Conservation (phyloP, 2,888 invertebrate species). For the Rhogogaster chlorosoma region DNA sequence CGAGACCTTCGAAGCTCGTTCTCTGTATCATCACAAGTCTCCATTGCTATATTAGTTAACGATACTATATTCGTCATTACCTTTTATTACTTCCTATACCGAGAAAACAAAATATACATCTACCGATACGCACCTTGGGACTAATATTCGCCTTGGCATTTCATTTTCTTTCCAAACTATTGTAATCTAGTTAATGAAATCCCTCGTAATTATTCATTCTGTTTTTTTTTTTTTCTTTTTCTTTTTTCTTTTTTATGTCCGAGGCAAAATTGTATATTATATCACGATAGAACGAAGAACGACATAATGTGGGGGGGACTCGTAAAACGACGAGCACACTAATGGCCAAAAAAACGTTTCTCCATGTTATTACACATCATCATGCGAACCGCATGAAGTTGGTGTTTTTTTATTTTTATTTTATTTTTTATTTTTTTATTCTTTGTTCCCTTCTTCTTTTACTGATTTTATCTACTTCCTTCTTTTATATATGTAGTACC, state of each 20-base stretch:
- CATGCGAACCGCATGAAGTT: not conserved
- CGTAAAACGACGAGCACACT: not conserved
- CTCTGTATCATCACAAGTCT: not conserved
- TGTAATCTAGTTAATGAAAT: not conserved
- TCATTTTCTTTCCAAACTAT: not conserved
- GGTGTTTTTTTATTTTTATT: not conserved
- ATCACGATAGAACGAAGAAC: not conserved
- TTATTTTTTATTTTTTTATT: not conserved
- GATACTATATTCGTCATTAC: not conserved
- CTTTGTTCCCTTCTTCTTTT: not conserved
- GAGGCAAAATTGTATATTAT: not conserved
- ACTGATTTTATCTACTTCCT: not conserved
- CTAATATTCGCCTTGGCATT: constrained; percentile 1
- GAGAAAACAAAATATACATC: not conserved
- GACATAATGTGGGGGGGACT: not conserved
- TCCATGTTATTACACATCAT: not conserved
- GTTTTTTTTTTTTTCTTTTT: no score
- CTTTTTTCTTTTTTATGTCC: not conserved
- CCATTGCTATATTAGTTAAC: not conserved
- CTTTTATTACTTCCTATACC: not conserved
- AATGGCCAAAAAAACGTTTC: constrained; percentile 1
- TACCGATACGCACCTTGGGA: not conserved
- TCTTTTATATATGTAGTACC: not conserved
- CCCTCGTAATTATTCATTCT: not conserved
- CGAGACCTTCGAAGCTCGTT: not conserved